A percentile compares a stretch with the other conserved stretches of the same genome.
phyloP scores from a whole-genome alignment of 2,113 vertebrate species.

The Nematolebias whitei region DNA sequence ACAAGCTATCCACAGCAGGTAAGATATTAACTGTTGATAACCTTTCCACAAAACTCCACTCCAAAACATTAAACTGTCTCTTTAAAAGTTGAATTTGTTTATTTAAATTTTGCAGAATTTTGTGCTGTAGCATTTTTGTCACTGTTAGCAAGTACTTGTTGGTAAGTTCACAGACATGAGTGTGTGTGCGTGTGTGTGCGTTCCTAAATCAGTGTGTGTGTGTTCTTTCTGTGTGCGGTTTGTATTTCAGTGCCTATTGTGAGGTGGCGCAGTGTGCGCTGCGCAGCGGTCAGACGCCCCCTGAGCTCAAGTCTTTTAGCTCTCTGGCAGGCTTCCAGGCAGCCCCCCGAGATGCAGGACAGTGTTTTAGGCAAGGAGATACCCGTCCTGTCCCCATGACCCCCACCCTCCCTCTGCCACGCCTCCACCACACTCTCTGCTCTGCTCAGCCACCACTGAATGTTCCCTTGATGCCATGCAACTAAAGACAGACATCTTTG shows the following conservation, averaged over 20 bases:
- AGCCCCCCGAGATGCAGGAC: constrained; percentile 82
- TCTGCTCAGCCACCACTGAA: constrained; percentile 35
- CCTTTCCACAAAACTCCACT: no score
- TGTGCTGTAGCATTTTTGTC: constrained; percentile 42
- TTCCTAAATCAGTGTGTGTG: constrained; percentile 57
- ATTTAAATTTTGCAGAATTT: constrained; percentile 22
- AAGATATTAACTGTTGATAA: no score
- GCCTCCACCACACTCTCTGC: constrained; percentile 59
- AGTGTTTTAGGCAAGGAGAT: constrained; percentile 85
- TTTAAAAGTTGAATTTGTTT: background rate
- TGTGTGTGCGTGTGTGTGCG: constrained; percentile 40
- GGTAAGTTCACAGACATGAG: constrained; percentile 27
- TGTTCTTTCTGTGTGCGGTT: constrained; percentile 75
- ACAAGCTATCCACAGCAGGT: no score
- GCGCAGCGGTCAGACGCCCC: constrained; percentile 80
- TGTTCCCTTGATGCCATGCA: constrained; percentile 52
- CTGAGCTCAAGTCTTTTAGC: constrained; percentile 85
- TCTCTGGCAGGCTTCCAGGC: constrained; percentile 84
- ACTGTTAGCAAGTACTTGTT: constrained; percentile 33
- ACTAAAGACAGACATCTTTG: constrained; percentile 39
- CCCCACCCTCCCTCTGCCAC: constrained; percentile 31
- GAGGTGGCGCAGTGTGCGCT: constrained; percentile 83
- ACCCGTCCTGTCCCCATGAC: constrained; percentile 55
- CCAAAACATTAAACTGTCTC: no score
- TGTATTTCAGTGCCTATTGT: constrained; percentile 85